Evolutionary conservation across 2,113 vertebrate species (phyloP).

Genomic region (Brachypodius melanocephalos): DNA sequence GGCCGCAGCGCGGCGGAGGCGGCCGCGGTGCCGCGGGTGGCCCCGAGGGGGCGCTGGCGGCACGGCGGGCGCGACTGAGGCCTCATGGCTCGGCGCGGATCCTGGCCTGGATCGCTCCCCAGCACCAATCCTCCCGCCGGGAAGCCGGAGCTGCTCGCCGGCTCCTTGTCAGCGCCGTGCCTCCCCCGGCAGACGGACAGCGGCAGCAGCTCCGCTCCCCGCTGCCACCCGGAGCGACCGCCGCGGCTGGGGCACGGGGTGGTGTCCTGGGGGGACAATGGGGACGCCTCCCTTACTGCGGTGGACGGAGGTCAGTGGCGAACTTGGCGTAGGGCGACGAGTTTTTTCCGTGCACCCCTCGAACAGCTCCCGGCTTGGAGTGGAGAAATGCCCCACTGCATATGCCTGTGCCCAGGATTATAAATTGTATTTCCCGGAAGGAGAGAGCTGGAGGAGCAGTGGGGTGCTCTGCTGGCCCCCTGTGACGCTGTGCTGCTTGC

Average conservation of each 20-base stretch:
- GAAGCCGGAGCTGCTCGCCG: not conserved
- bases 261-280: accelerated
- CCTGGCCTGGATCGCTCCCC: not conserved
- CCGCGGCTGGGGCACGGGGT: not conserved
- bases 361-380: not conserved
- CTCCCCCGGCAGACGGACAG: not conserved
- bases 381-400: accelerated
- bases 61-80: not conserved
- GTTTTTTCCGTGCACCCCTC: not conserved
- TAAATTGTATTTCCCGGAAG: accelerated
- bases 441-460: not conserved
- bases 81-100: not conserved
- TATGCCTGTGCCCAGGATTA: too few relatives aligned
- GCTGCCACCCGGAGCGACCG: not conserved
- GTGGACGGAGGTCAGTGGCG: not conserved
- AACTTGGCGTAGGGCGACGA: not conserved
- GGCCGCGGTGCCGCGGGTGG: not conserved
- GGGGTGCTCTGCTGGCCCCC: not conserved
- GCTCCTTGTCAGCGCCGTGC: not conserved
- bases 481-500: accelerated
- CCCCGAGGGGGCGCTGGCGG: constrained; percentile 59
- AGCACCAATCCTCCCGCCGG: not conserved
- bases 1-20: not conserved
- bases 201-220: not conserved
- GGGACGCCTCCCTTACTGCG: not conserved